Base-by-base conservation (phyloP, 2,113 vertebrate species). In the Thryonomys swinderianus region DNA sequence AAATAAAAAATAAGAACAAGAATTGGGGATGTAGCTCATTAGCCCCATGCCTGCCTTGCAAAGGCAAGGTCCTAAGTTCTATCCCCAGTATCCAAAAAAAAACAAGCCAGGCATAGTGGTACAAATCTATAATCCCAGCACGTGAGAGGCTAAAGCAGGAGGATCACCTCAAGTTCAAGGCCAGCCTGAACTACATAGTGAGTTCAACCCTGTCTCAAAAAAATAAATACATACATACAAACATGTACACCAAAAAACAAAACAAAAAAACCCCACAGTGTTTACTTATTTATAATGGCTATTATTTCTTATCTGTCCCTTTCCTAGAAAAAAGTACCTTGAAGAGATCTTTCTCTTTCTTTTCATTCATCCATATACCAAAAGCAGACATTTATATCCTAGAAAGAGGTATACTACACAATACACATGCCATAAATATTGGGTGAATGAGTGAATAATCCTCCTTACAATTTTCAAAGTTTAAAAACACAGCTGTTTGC, bases 401-500 rank as follows among this genome's bases (percentile, higher is more conserved):
- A 90, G 11, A 81, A 40, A 11, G 73, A 32, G 16, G 10, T 55
- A 18, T 57, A 59, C 7, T 55, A 81, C 30, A 87, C 7, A 66
- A 25, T 57, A 76, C 66, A 18, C 14, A 30, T 64, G 84, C 76
- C 62, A 32, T 61, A 82, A 85, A 74, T 59, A 81, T 1, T 4
- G 89, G 32, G 7, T 84, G 23, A 91, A 90, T 83, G 67, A 85
- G 21, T 62, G 6, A 83, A 51, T 48, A 71, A 45, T 27, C 7
- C 53, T 45, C 0, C 66, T n/a, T 61, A 85, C 13, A 67, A 85
- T 59, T 78, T 88, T 45, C 87, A 89, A 81, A 37, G n/a, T 59
- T 78, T 66, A 85, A 91, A 94, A 94, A 76, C 30, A 85, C 21
- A 94, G 88, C 7, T 74, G 51, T 84, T 45, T 95, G 74, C 23